Evolutionary conservation across 2,797 vertebrate genomes (phyloP).

Genomic region (Eurystomus glaucurus): DNA sequence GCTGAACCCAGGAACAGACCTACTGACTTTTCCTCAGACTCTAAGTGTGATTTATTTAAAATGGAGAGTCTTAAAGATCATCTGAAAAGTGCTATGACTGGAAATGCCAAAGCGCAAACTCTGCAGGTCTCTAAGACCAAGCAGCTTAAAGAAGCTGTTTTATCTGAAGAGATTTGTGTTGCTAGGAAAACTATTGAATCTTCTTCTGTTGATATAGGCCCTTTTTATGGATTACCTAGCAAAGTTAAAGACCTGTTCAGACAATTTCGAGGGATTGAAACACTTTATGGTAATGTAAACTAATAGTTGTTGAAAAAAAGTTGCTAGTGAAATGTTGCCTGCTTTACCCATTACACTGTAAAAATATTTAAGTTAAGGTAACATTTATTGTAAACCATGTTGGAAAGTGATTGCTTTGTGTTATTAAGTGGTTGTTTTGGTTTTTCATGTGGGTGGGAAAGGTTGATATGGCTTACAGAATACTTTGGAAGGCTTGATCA

Average conservation of each 20-base stretch:
- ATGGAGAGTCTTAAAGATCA: conserved; percentile 88
- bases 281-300: conserved; percentile 90
- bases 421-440: background rate
- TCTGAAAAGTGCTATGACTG: conserved; percentile 91
- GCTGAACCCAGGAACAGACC: background rate
- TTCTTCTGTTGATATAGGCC: conserved; percentile 88
- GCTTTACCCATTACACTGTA: background rate
- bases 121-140: conserved; percentile 82
- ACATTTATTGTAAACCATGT: fast-evolving
- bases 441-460: background rate
- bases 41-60: conserved; percentile 28
- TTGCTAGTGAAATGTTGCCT: background rate
- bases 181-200: conserved; percentile 87
- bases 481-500: fast-evolving
- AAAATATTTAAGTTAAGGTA: background rate
- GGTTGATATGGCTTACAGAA: background rate
- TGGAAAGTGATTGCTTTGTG: background rate
- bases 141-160: conserved; percentile 86
- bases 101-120: conserved; percentile 87
- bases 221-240: conserved; percentile 95
- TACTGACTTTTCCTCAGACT: background rate
- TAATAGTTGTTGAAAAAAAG: background rate
- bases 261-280: conserved; percentile 90
- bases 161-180: conserved; percentile 90
- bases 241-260: conserved; percentile 93